phyloP scores from a whole-genome alignment of 2,797 vertebrate genomes.

The Sebastes diploproa region DNA sequence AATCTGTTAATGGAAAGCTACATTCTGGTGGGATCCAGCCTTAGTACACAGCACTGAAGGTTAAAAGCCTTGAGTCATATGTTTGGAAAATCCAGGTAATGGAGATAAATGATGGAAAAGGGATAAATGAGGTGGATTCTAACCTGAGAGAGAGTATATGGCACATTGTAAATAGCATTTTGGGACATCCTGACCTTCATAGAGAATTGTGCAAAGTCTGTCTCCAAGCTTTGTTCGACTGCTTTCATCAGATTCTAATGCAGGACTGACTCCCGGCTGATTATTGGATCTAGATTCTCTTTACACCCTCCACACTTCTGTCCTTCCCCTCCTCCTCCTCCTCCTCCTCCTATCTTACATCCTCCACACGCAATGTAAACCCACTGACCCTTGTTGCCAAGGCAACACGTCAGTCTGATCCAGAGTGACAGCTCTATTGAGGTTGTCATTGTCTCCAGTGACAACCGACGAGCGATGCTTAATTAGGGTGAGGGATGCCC shows the following conservation, averaged over 20 bases:
- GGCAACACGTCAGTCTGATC: slow-evolving; percentile 69
- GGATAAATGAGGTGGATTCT: slow-evolving; percentile 28
- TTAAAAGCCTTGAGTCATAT: slow-evolving; percentile 64
- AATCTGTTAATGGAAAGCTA: slow-evolving; percentile 35
- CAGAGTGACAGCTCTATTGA: slow-evolving; percentile 70
- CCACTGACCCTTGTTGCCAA: slow-evolving; percentile 63
- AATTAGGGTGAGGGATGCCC: slow-evolving; percentile 70
- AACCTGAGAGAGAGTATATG: slow-evolving; percentile 3
- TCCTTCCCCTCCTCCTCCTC: slow-evolving; percentile 21
- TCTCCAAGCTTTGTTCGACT: slow-evolving; percentile 23
- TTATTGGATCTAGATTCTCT: slow-evolving; percentile 32
- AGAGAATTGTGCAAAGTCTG: slow-evolving; percentile 29
- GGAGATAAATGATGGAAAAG: slow-evolving; percentile 50
- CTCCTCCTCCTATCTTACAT: slow-evolving; percentile 28
- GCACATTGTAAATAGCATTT: slow-evolving; percentile 21
- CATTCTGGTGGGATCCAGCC: slow-evolving; percentile 27
- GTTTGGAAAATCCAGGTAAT: slow-evolving; percentile 61
- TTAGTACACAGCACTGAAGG: slow-evolving; percentile 45
- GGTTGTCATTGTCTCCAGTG: slow-evolving; percentile 68
- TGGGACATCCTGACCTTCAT: slow-evolving; percentile 30
- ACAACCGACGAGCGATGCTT: slow-evolving; percentile 51
- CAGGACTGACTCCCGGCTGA: slow-evolving; percentile 35
- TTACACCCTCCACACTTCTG: slow-evolving; percentile 32
- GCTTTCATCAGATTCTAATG: slow-evolving; percentile 42
- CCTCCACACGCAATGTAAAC: slow-evolving; percentile 53